Conservation (phyloP, 2,797 vertebrate genomes). For the Alca torda region DNA sequence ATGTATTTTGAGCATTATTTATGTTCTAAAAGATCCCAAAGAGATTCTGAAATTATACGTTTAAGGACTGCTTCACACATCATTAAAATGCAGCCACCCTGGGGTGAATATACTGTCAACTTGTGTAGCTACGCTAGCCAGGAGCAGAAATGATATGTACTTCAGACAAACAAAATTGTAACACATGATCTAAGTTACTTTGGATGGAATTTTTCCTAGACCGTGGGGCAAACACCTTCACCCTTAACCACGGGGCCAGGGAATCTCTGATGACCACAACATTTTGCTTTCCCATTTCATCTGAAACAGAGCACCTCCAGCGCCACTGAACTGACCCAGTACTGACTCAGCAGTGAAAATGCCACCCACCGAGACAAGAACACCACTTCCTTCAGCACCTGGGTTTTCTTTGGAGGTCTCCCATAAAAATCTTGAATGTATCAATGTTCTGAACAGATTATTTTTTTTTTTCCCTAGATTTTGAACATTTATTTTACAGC, state of each 20-base stretch:
- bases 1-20: background rate
- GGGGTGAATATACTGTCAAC: background rate
- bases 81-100: background rate
- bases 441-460: background rate
- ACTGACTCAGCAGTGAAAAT: conserved; percentile 70
- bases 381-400: conserved; percentile 34
- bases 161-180: background rate
- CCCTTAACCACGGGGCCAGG: background rate
- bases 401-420: conserved; percentile 59
- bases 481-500: background rate
- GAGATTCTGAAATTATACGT: background rate
- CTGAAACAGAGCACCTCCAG: conserved; percentile 45
- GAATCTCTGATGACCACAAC: conserved; percentile 33
- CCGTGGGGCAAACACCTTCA: background rate
- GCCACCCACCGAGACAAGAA: conserved; percentile 61
- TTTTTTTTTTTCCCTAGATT: background rate
- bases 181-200: background rate
- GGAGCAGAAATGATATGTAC: background rate
- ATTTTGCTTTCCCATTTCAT: conserved; percentile 62
- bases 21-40: background rate
- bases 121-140: background rate
- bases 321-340: conserved; percentile 6
- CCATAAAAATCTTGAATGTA: conserved; percentile 3
- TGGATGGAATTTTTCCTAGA: conserved; percentile 28
- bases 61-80: background rate